phyloP scores from a whole-genome alignment of 2,797 vertebrate species.

The Halcyon smyrnensis region DNA sequence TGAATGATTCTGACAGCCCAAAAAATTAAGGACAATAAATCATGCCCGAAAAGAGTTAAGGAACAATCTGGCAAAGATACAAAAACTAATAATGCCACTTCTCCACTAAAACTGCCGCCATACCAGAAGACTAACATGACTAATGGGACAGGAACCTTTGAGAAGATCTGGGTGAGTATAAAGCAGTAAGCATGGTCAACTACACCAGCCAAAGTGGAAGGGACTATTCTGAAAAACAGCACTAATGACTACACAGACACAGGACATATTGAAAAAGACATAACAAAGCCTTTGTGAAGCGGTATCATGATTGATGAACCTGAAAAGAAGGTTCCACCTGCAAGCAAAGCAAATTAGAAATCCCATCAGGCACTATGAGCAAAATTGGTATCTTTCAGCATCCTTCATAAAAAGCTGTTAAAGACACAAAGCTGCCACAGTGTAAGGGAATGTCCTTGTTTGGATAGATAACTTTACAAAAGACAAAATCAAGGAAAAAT shows the following conservation, averaged over 20 bases:
- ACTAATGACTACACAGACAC: neutral
- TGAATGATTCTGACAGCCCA: neutral
- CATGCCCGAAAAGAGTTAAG: fast-evolving
- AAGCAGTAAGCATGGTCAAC: neutral
- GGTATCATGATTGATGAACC: neutral
- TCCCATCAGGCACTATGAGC: neutral
- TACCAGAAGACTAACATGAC: neutral
- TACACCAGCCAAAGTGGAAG: neutral
- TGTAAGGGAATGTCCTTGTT: neutral
- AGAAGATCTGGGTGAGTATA: neutral
- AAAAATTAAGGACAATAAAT: neutral
- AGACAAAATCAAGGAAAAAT: neutral
- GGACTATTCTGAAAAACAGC: neutral
- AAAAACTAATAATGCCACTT: neutral
- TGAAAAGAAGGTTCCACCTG: neutral
- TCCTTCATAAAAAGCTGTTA: neutral
- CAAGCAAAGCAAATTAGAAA: neutral
- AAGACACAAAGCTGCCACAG: neutral
- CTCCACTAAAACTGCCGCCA: neutral
- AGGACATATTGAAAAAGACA: neutral
- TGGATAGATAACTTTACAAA: neutral
- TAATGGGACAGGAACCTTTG: neutral
- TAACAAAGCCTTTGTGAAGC: neutral
- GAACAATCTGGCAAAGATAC: neutral
- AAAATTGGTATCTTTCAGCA: neutral